Base-by-base conservation (phyloP, 2,888 invertebrate genomes). In the Rhopalosiphum nymphaeae region DNA sequence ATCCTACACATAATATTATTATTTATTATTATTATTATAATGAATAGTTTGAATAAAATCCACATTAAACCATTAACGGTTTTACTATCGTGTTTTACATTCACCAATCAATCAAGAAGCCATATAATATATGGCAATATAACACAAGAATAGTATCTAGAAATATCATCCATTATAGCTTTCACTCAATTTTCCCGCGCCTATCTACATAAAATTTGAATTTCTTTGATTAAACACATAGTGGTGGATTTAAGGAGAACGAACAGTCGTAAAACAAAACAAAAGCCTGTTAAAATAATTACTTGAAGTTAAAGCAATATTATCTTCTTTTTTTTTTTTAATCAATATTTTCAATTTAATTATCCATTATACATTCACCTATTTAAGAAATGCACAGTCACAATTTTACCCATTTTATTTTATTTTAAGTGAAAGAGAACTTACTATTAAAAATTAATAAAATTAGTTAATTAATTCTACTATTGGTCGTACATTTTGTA, bases 11-110 rank as follows among this genome's bases (percentile, higher is more conserved):
- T 36, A 56, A 56, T 78, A 78, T 78, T n/a, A 67, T 56, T 46
- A 46, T 44, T n/a, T n/a, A n/a, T n/a, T n/a, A 53, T 88, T 78
- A 78, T 78, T 78, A 36, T 78, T 88, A 42, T 88, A 88, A 88
- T 56, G 67, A 7, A 26, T n/a, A 49, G 36, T 49, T 36, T n/a
- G 89, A 44, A 90, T 49, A n/a, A 67, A 90, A 67, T 49, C 36
- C 29, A 67, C 49, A 49, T 67, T 49, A 90, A 67, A n/a, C 88
- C 88, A 36, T 88, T 56, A 88, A 56, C 26, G 49, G 13, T 53
- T 91, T 91, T 53, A 36, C 42, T 42, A 25, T 84, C 26, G 42
- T 84, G 25, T 78, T 78, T 36, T 78, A 13, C 53, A 36, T 53
- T 91, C 36, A 42, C 29, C 78, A 53, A 78, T 84, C 91, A 53